Percentiles rank a stretch among this genome's conserved stretches.
phyloP scores from a whole-genome alignment of 2,888 invertebrate species.

The Caenorhabditis sinica region DNA sequence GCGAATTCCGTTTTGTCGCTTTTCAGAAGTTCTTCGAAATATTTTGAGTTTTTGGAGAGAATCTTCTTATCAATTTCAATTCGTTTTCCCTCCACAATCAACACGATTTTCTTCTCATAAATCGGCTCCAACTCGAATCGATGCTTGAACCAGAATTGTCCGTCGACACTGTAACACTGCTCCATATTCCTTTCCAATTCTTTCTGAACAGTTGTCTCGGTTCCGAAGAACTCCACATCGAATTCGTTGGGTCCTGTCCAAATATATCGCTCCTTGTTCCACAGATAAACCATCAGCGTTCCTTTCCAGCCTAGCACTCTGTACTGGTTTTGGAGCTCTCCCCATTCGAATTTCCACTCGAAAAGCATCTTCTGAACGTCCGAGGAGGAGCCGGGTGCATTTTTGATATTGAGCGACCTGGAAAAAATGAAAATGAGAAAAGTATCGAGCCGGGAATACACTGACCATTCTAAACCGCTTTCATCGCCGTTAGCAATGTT shows the following conservation, averaged over 20 bases:
- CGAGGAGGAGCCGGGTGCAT: background rate
- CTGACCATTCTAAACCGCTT: background rate
- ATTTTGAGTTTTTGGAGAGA: background rate
- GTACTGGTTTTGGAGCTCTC: background rate
- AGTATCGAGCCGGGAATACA: background rate
- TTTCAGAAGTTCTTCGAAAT: background rate
- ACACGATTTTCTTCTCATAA: background rate
- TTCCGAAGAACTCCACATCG: background rate
- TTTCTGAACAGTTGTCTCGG: background rate
- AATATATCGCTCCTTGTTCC: slow-evolving; percentile 1
- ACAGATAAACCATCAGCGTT: slow-evolving; percentile 2
- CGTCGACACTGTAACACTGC: background rate
- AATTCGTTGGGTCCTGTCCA: slow-evolving; percentile 9
- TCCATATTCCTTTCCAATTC: slow-evolving; percentile 7
- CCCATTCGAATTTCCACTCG: slow-evolving; percentile 7
- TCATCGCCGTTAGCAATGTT: background rate
- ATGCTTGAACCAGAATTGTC: slow-evolving; percentile 5
- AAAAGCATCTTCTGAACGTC: background rate
- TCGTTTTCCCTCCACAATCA: background rate
- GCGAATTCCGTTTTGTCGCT: background rate
- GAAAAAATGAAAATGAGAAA: background rate
- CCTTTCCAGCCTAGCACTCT: slow-evolving; percentile 4
- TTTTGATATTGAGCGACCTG: background rate
- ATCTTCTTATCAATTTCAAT: background rate
- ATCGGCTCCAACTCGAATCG: background rate